These are phyloP conservation scores for Mystacides longicornis DNA, from an alignment of 2,888 invertebrate genomes.

Conservation along the genomic window DNA sequence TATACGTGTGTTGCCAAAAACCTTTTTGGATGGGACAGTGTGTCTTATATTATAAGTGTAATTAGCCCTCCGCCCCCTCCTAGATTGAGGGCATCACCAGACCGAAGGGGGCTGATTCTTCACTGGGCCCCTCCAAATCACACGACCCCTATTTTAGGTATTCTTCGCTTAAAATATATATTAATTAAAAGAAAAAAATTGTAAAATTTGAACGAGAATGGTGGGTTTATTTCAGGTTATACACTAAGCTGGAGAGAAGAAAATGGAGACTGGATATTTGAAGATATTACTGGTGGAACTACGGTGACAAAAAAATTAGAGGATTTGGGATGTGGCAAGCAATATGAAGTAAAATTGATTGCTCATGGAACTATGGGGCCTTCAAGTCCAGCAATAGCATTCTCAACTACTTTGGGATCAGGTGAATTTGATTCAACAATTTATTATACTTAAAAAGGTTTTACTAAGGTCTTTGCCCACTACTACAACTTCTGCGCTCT, in stretches of 20 bases:
- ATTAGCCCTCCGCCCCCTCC: slow-evolving; percentile 68
- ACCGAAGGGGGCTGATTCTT: slow-evolving; percentile 47
- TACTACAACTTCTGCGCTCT: too few species aligned
- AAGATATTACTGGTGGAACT: slow-evolving; percentile 15
- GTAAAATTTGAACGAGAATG: too few species aligned
- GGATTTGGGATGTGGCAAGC: slow-evolving; percentile 75
- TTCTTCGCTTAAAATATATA: not conserved
- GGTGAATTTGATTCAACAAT: slow-evolving; percentile 33
- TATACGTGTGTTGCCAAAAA: slow-evolving; percentile 77
- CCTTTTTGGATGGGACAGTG: slow-evolving; percentile 75
- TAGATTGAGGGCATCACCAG: slow-evolving; percentile 49
- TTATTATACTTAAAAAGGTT: not conserved
- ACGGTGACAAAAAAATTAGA: slow-evolving; percentile 38
- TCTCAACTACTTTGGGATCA: slow-evolving; percentile 54
- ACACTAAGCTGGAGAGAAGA: slow-evolving; percentile 46
- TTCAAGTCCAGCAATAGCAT: slow-evolving; percentile 60
- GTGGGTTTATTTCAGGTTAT: slow-evolving; percentile 41
- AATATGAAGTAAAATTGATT: slow-evolving; percentile 71
- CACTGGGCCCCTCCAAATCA: slow-evolving; percentile 58
- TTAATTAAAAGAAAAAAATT: not conserved
- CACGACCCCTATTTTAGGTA: slow-evolving; percentile 22
- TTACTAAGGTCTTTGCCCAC: too few species aligned
- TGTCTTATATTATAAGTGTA: slow-evolving; percentile 69
- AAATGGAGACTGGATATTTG: slow-evolving; percentile 32
- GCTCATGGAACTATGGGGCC: slow-evolving; percentile 78